Evolutionary conservation across 2,888 invertebrate species (phyloP).

Genomic region (Coleophora deauratella): DNA sequence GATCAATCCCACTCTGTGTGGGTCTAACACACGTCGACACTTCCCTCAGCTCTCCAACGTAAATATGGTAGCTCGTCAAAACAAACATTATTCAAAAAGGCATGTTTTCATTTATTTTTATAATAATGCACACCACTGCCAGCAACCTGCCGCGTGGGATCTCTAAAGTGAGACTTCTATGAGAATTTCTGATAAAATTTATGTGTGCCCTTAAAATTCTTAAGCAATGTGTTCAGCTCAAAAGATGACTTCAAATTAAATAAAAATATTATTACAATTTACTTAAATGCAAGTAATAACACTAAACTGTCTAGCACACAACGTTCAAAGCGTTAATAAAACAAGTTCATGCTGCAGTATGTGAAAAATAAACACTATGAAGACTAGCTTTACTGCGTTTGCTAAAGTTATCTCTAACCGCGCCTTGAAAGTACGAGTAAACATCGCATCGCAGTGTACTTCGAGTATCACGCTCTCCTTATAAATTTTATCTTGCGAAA

Average conservation of each 20-base stretch:
- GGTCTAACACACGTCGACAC: conserved; percentile 57
- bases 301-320: too few species aligned
- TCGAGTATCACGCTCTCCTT: conserved; percentile 36
- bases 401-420: conserved; percentile 60
- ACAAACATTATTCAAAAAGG: conserved; percentile 63
- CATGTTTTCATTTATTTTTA: conserved; percentile 64
- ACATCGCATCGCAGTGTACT: conserved; percentile 43
- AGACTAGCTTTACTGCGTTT: conserved; percentile 51
- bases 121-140: conserved; percentile 51
- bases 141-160: conserved; percentile 48
- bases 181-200: conserved; percentile 41
- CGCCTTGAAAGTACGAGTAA: conserved; percentile 60
- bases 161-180: conserved; percentile 38
- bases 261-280: too few species aligned
- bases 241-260: too few species aligned
- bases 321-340: conserved; percentile 39
- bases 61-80: conserved; percentile 59
- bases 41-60: conserved; percentile 34
- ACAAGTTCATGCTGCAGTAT: conserved; percentile 49
- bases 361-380: conserved; percentile 58
- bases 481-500: too few species aligned
- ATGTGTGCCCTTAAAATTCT: conserved; percentile 30
- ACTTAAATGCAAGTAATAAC: too few species aligned
- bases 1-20: conserved; percentile 68
- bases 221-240: too few species aligned